Evolutionary conservation across 2,888 invertebrate species (phyloP), one percentile per base, ranked within the genome.

Genomic region (Orchesellides sinensis): DNA sequence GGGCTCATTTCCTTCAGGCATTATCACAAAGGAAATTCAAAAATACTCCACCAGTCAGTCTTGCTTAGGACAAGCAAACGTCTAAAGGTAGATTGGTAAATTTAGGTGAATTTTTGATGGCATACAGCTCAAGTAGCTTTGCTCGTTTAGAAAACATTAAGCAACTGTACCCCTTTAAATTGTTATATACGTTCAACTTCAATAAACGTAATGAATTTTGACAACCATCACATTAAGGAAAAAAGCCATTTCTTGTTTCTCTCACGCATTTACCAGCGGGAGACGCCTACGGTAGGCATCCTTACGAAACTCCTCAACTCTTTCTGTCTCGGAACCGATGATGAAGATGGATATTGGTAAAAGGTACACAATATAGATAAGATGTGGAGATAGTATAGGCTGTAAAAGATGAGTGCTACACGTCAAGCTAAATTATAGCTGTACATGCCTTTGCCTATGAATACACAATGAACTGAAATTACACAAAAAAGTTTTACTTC

Each of bases 161-260:
- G n/a, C 52, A 19, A 8, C 52, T 52, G 19, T 52, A 19, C 52
- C 52, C 10, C 21, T 47, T 52, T n/a, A n/a, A n/a, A n/a, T n/a
- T n/a, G n/a, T n/a, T n/a, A n/a, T n/a, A n/a, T n/a, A n/a, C n/a
- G n/a, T n/a, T n/a, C 14, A 63, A 40, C 4, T 17, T 52, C 32
- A 54, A 25, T 17, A 73, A 74, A 19, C 29, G 14, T 5, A 75
- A 75, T 66, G 66, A 75, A 54, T 54, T 75, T 75, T 54, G 75
- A 75, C 75, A 56, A 19, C 25, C 12, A 75, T 66, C 54, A 25
- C 66, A 66, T 75, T 75, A 32, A 17, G 17, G 21, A 17, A 63
- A 63, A 63, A 35, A 63, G 63, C 63, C 25, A 35, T 63, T 63
- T 27, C 63, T 63, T 63, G 63, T 63, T 56, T 27, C 56, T 12